phyloP scores from a whole-genome alignment of 2,888 invertebrate genomes.

The Tenthredo mesomela region DNA sequence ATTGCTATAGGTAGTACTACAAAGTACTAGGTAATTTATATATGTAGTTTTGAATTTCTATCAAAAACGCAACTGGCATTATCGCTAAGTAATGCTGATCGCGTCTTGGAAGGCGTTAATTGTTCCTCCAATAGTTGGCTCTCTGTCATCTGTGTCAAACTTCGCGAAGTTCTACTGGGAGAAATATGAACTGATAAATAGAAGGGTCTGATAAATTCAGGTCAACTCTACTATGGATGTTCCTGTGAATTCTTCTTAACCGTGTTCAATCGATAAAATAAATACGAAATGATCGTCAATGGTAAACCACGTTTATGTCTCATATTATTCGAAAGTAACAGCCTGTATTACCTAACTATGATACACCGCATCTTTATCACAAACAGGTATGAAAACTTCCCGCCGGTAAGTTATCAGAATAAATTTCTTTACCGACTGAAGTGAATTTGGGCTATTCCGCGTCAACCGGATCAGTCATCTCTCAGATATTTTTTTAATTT shows the following conservation, averaged over 20 bases:
- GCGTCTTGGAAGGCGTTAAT: neutral
- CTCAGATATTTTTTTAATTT: no score
- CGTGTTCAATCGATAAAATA: neutral
- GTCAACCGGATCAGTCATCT: no score
- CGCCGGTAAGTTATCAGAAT: neutral
- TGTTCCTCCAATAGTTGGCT: no score
- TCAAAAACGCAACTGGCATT: neutral
- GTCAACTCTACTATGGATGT: neutral
- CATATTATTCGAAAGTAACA: neutral
- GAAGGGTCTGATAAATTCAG: neutral
- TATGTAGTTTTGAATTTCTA: neutral
- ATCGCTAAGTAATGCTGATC: neutral
- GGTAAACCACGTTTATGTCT: neutral
- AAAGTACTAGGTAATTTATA: neutral
- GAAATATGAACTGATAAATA: neutral
- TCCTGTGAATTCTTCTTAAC: neutral
- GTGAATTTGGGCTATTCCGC: no score
- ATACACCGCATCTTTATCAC: neutral
- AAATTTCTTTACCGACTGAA: neutral
- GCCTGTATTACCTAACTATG: neutral
- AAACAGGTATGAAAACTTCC: neutral
- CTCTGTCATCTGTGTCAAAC: neutral
- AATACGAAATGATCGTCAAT: neutral
- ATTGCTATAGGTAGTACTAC: no score
- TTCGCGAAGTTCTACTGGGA: neutral